Base-by-base conservation (phyloP, 1,140 invertebrate genomes). In the Episyrphus balteatus region DNA sequence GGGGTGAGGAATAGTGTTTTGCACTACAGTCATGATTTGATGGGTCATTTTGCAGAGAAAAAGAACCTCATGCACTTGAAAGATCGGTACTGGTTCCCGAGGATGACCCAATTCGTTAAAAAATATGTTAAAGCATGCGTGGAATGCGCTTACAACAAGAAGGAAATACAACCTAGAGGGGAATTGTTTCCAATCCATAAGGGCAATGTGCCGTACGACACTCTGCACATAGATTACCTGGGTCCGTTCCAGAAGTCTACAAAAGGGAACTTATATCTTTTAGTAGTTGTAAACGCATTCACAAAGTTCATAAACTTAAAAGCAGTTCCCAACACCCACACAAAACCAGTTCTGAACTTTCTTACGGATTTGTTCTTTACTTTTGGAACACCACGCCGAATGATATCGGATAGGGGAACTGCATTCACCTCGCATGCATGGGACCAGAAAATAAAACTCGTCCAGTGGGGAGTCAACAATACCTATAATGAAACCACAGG, bases 361-460 rank as follows among this genome's bases (percentile, higher is more conserved):
- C 18, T 51, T 5, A 19, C 46, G 9, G 44, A 51, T 33, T 15
- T 51, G 5, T 37, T 18, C 3, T 40, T 19, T 26, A 47, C 42
- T 26, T 32, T 44, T 21, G 50, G 50, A 6, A 38, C 32, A 5
- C 55, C 61, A 0, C 42, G 36, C 11, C 34, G 58, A 10, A 57
- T 72, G 19, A 53, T 68, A 3, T 55, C 50, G 0, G 69, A 72
- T 33, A 42, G 56, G 44, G 66, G 66, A 10, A 56, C 53, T 15
- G 46, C 55, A 8, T 69, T 68, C 44, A 61, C 58, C 0, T 50
- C 56, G 0, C 51, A 58, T 15, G 13, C 42, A 2, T 49, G 48
- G 42, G 37, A 45, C 18, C 37, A 49, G 6, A 12, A 17, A 13
- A 9, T 45, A 1, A 30, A 31, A 11, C 32, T 2, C 6, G 45